Evolutionary conservation across 2,113 vertebrate species (phyloP).

Genomic region (Cavia aperea): DNA sequence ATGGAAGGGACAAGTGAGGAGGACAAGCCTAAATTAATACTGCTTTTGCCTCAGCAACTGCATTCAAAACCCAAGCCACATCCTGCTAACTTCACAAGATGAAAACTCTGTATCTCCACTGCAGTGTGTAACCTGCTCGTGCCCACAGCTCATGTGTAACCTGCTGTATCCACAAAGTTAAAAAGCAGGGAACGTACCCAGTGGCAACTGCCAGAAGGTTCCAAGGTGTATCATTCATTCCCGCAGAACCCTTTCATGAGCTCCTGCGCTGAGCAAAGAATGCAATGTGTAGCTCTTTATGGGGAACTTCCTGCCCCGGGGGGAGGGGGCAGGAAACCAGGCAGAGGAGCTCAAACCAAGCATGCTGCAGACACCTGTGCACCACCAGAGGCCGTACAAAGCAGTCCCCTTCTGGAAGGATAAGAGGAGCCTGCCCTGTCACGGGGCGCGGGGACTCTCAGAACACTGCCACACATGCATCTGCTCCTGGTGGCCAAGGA

Average conservation of each 20-base stretch:
- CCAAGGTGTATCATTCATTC: too few relatives aligned
- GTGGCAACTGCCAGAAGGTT: background rate
- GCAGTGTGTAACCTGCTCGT: background rate
- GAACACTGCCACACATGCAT: background rate
- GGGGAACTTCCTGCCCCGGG: rapidly evolving
- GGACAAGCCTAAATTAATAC: background rate
- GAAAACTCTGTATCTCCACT: background rate
- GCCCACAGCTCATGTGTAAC: background rate
- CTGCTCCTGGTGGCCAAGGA: background rate
- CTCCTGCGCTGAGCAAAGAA: background rate
- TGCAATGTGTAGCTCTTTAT: background rate
- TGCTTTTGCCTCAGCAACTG: background rate
- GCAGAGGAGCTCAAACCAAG: background rate
- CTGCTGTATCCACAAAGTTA: too few relatives aligned
- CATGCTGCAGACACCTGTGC: background rate
- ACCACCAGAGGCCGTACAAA: background rate
- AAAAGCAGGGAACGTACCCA: background rate
- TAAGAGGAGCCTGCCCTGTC: rapidly evolving
- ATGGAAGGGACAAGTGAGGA: background rate
- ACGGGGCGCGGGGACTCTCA: background rate
- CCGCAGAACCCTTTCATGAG: background rate
- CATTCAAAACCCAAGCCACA: background rate
- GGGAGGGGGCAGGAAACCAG: background rate
- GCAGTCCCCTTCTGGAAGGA: background rate
- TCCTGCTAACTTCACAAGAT: background rate